A percentile compares a stretch with the other conserved stretches of the same genome.
phyloP scores from a whole-genome alignment of 1,140 invertebrate species.

The Lasioglossum baleicum region DNA sequence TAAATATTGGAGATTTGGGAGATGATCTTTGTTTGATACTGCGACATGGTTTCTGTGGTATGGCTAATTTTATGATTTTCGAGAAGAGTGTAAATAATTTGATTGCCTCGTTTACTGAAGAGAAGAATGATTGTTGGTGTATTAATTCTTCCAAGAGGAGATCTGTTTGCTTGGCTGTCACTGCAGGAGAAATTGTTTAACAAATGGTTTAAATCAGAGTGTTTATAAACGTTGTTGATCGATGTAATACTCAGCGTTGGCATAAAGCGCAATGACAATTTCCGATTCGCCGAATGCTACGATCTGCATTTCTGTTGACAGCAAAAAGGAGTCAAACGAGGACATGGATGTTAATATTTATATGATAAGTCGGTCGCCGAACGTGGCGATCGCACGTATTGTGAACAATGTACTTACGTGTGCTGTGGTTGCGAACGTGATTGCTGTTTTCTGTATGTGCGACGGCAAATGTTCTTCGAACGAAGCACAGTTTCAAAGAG shows the following conservation, averaged over 20 bases:
- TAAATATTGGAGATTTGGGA: no score
- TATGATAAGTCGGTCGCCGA: background rate
- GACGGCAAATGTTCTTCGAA: slow-evolving; percentile 14
- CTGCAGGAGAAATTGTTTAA: slow-evolving; percentile 20
- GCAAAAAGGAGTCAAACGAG: background rate
- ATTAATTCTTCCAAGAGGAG: background rate
- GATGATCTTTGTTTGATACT: no score
- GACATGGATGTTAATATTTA: background rate
- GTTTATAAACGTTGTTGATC: slow-evolving; percentile 28
- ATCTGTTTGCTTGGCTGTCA: slow-evolving; percentile 2
- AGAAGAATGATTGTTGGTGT: no score
- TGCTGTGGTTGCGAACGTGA: background rate
- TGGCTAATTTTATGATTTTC: no score
- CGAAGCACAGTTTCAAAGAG: no score
- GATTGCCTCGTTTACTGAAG: no score
- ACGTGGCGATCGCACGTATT: background rate
- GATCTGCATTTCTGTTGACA: background rate
- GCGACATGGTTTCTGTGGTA: no score
- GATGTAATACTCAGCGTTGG: slow-evolving; percentile 37
- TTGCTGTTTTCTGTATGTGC: background rate
- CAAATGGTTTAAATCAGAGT: background rate
- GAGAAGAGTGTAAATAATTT: no score
- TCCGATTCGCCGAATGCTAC: slow-evolving; percentile 14
- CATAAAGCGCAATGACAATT: slow-evolving; percentile 21
- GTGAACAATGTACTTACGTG: slow-evolving; percentile 7